Evolutionary conservation across 2,797 vertebrate genomes (phyloP), one percentile per base, ranked within the genome.

Genomic region (Labeo calbasu): DNA sequence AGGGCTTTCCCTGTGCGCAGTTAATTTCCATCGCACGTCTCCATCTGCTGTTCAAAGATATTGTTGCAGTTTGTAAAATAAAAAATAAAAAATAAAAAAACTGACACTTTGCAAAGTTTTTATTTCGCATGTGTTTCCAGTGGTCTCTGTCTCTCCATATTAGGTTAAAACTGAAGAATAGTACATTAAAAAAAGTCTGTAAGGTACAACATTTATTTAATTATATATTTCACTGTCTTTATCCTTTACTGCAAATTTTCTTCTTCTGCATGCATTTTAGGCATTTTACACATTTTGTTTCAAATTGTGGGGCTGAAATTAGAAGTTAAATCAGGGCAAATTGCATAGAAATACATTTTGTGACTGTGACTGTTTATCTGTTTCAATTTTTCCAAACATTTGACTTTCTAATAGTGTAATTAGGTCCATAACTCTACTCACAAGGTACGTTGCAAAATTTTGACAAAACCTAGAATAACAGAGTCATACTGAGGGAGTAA

Each of bases 41-140:
- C 81, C 81, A 36, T 86, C 85, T 75, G 76, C 36, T 79, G 80
- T 15, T 68, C 48, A 48, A 23, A 25, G 7, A 9, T 73, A 2
- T 75, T 65, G 66, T 77, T 77, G 84, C 43, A 32, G 28, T 36
- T 14, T 28, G 59, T 25, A 14, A 25, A 59, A 23, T 14, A 28
- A 23, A 61, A 63, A 25, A 5, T 14, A 57, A 28, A 1, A 2
- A 32, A 32, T 28, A 2, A 32, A 43, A 43, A 43, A 43, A 7
- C 40, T 43, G 40, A 43, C 43, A 46, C 8, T 25, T 36, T 25
- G 25, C 46, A 50, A 8, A 1, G 15, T 65, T 55, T 75, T 57
- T n/a, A 36, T 75, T 55, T 23, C 14, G 15, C 11, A 1, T n/a
- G 50, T 55, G 51, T 55, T 53, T 55, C 5, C 0, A 1, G 8